Base-by-base conservation (phyloP, 2,113 vertebrate species). In the Neolamprologus falcicula region DNA sequence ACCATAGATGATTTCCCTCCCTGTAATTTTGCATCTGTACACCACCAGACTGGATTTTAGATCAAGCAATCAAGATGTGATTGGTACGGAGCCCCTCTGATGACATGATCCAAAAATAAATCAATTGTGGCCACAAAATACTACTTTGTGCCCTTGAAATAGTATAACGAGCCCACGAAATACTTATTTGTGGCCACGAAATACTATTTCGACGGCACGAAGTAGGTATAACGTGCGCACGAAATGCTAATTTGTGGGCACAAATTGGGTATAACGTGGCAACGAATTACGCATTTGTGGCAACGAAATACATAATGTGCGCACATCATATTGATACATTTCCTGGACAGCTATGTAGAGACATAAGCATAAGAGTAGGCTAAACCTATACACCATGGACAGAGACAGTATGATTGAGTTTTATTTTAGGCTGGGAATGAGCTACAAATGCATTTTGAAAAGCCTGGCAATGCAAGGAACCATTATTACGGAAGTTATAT, bases 141-240 rank as follows among this genome's bases (percentile, higher is more conserved):
- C 55, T 59, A 28, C 55, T 57, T 47, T 7, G 45, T 7, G 14
- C 45, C 37, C 37, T 40, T 0, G 2, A 26, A 55, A 55, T 13
- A 55, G 53, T 55, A 55, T 55, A 55, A 55, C 0, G 0, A 7
- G 53, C 6, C 4, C 54, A 14, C 7, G 4, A 28, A 57, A 57
- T 57, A 14, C 21, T 57, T 26, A 57, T 26, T 13, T 57, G 54
- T 26, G 54, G 54, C 54, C 54, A 57, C 12, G 0, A 26, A 57
- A 57, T 57, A 57, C 24, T 14, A 57, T 16, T 57, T 57, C 2
- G 7, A 16, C 0, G 1, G 2, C 24, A 28, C 13, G 0, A 57
- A 57, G 24, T 57, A 57, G 54, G 54, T 57, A 28, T 57, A 57
- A 14, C 1, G 7, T 59, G 55, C 7, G 0, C 26, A 59, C 7